Base-by-base conservation (phyloP, 2,113 vertebrate species). In the Phrynocephalus versicolor region DNA sequence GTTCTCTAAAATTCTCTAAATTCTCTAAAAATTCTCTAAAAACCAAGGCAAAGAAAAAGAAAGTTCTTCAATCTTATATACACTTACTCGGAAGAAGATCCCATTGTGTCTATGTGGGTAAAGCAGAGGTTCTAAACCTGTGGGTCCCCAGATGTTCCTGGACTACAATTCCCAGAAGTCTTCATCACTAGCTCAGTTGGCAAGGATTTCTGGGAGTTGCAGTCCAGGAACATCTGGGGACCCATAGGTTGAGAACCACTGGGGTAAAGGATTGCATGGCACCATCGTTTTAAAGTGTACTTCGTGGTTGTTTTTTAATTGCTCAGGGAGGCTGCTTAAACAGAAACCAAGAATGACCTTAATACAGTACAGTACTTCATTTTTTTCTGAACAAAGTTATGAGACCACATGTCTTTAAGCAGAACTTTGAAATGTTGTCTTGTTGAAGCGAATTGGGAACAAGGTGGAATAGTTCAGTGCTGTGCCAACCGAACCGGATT, bases 311-410 rank as follows among this genome's bases (percentile, higher is more conserved):
- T n/a, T 25, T n/a, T 60, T 80, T 74, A 55, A 58, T 35, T 74
- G 77, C 70, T 86, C 69, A 86, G 78, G 41, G 78, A 74, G 81
- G 33, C 18, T 79, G 65, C n/a, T 76, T 33, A 85, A 74, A 81
- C 2, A 27, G 62, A n/a, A 37, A 73, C 39, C 58, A 81, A 86
- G 35, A 30, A 64, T 25, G 14, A 23, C 57, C 39, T 65, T 64
- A 30, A 62, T 72, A 51, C n/a, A n/a, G n/a, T n/a, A n/a, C n/a
- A n/a, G n/a, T 9, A 27, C 30, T 51, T 15, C 27, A 33, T 45
- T n/a, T 5, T 30, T 75, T 45, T 64, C 35, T 64, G 51, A 51
- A 67, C n/a, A 45, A 35, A 1, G 2, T 65, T 7, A 15, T 39
- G 18, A 74, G 25, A 81, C n/a, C 33, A 1, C 39, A 57, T 65